phyloP scores from a whole-genome alignment of 2,113 vertebrate genomes.

The Phalacrocorax aristotelis region DNA sequence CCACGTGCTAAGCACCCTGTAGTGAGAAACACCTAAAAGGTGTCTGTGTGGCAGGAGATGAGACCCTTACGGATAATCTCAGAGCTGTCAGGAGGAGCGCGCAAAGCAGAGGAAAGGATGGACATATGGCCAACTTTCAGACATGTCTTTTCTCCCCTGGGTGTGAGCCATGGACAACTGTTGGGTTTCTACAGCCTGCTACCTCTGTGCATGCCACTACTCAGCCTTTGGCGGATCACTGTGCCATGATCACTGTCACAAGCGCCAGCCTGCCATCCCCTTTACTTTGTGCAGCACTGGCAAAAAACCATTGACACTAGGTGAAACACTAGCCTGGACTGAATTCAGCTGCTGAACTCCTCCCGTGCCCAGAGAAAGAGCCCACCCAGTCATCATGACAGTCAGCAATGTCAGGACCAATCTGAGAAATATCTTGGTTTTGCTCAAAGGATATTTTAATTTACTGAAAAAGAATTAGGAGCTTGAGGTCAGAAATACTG shows the following conservation, averaged over 20 bases:
- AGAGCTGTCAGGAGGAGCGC: not conserved
- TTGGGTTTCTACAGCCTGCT: not conserved
- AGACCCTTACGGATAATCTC: not conserved
- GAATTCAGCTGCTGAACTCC: not conserved
- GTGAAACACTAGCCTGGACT: not conserved
- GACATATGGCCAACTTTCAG: not conserved
- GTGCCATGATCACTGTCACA: not conserved
- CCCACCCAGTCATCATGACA: not conserved
- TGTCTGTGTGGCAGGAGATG: not conserved
- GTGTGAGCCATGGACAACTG: not conserved
- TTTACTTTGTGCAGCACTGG: not conserved
- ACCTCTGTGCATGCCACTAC: not conserved
- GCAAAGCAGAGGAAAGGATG: not conserved
- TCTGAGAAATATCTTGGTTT: not conserved
- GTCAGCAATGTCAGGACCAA: not conserved
- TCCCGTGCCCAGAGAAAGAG: not conserved
- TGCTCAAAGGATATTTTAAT: not conserved
- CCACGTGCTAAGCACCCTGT: rapidly evolving
- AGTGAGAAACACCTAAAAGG: not conserved
- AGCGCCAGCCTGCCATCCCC: not conserved
- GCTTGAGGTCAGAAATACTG: not conserved
- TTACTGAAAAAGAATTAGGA: not conserved
- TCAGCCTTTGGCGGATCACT: not conserved
- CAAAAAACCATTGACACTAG: not conserved
- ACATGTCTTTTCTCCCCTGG: not conserved